Base-by-base conservation (phyloP, 2,113 vertebrate species). In the Phyllopteryx taeniolatus region DNA sequence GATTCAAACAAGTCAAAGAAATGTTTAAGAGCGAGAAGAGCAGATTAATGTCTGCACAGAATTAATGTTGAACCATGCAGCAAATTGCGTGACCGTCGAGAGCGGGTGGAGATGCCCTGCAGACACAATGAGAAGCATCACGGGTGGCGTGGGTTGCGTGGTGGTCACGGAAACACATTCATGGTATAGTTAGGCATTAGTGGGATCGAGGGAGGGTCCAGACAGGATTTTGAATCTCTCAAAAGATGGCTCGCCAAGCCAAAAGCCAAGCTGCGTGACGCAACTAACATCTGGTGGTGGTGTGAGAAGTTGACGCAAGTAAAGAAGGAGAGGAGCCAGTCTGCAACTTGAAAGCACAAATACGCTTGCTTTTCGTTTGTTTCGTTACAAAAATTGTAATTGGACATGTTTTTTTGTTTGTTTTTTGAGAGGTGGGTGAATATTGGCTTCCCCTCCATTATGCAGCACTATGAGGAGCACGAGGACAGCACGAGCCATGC, bases 401-500 rank as follows among this genome's bases (percentile, higher is more conserved):
- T 22, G 13, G n/a, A 46, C 4, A 15, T 64, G 8, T 15, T 9
- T 70, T 31, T 57, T 39, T 0, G 3, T 15, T 7, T 67, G 31
- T 57, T 33, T 0, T 56, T n/a, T 0, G 57, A 14, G 59, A 13
- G 59, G 31, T 5, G 59, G 31, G 90, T 82, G 74, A 90, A 91
- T 78, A 77, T 84, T 80, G 69, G 64, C 76, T 88, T 73, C 77
- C 35, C 75, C 66, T 72, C 67, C 68, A 84, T 81, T 86, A 86
- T 89, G 83, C 65, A n/a, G 72, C 67, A 64, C 79, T 86, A 90
- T 92, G 82, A 84, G 79, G 82, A 79, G 91, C 93, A 94, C 92
- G 92, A 92, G 93, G 86, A 85, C 84, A 91, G 91, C 92, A 94
- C 93, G 91, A 93, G 93, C 90, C 93, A 80, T 15, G 61, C 35